Conservation (phyloP, 2,888 invertebrate species). For the Sinelater perroti region DNA sequence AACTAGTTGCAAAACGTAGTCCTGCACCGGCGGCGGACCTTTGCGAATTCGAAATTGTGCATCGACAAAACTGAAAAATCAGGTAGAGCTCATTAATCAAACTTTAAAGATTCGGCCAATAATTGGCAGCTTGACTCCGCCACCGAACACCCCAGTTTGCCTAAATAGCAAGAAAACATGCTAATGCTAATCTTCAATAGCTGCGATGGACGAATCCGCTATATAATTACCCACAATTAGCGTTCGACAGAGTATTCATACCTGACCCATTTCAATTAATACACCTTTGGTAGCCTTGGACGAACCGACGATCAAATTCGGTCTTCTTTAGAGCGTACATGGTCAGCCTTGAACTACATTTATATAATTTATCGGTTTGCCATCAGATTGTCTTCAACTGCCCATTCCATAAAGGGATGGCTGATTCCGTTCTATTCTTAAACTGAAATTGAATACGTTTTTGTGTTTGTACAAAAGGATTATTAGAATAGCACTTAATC, state of each 20-base stretch:
- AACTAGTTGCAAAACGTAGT: slow-evolving; percentile 11
- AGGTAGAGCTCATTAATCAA: background rate
- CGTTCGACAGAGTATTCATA: slow-evolving; percentile 23
- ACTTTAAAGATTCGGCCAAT: background rate
- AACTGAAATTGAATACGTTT: too few species aligned
- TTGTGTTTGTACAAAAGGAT: too few species aligned
- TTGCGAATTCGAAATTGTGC: background rate
- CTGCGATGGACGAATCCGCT: slow-evolving; percentile 16
- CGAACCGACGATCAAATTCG: slow-evolving; percentile 21
- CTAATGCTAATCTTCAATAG: slow-evolving; percentile 16
- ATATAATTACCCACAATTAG: slow-evolving; percentile 31
- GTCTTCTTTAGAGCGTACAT: slow-evolving; percentile 13
- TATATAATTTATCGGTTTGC: slow-evolving; percentile 4
- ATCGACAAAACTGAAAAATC: background rate
- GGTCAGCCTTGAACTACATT: slow-evolving; percentile 18
- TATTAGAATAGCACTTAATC: background rate
- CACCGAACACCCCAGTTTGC: slow-evolving; percentile 10
- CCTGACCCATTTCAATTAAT: slow-evolving; percentile 34
- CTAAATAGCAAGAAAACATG: slow-evolving; percentile 7
- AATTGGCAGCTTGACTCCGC: too few species aligned
- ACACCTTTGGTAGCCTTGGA: slow-evolving; percentile 21
- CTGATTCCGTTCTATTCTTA: background rate
- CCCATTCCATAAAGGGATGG: background rate
- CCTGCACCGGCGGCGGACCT: slow-evolving; percentile 1
- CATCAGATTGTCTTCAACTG: slow-evolving; percentile 7